Evolutionary conservation across 2,888 invertebrate species (phyloP), one percentile per base, ranked within the genome.

Genomic region (Caenorhabditis sp.): DNA sequence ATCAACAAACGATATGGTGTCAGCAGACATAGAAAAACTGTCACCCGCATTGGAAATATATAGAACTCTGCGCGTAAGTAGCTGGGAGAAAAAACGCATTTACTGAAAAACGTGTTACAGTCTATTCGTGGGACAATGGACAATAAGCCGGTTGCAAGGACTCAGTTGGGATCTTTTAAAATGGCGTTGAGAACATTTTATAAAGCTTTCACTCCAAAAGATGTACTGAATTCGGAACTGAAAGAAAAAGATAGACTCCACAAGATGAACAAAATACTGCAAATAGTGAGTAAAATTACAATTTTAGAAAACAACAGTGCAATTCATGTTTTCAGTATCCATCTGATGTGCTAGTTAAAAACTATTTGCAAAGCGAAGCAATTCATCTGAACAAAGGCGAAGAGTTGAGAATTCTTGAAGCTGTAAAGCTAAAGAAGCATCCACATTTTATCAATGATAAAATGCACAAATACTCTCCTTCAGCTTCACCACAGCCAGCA

Each of bases 81-180:
- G 9, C 32, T 32, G 9, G 5, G 32, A 9, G 32, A n/a, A n/a
- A n/a, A n/a, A n/a, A 32, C 5, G 9, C 9, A 32, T 32, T 40
- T 40, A 13, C 11, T 13, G 40, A 40, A 40, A 6, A 40, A 40
- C 13, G 13, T 40, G 13, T 11, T 40, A 13, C 22, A 68, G 68
- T 44, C 13, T 8, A 9, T 51, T 50, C 68, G 68, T 18, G 44
- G 26, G 1, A 44, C 37, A 18, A 11, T 35, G 1, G 62, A 64
- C 3, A 40, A 22, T 2, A 55, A 40, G 8, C 18, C n/a, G 13
- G 13, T 44, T 8, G 11, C 26, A 0, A 56, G 20, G 6, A 56
- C 69, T 20, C 35, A 40, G 11, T 2, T 60, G 8, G 58, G 60
- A 0, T 50, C 69, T 1, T 69, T 60, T 22, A 68, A 58, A 47